Evolutionary conservation across 2,888 invertebrate genomes (phyloP).

Genomic region (Tetanocera ferruginea): DNA sequence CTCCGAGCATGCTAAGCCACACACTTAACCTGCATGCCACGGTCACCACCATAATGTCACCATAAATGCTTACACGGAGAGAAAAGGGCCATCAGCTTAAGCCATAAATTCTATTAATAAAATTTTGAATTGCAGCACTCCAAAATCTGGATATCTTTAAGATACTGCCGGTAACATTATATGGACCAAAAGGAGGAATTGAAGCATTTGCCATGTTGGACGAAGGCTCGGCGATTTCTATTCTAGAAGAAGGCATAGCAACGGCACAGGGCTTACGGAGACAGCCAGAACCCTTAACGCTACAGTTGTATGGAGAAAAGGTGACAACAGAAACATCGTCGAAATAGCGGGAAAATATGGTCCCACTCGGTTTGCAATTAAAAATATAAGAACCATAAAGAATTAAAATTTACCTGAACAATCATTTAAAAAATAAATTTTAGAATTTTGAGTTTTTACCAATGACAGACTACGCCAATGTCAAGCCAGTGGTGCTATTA

Average conservation of each 20-base stretch:
- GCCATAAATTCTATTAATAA: background rate
- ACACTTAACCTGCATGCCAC: too few relatives aligned
- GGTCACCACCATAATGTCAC: constrained; percentile 23
- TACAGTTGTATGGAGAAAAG: constrained; percentile 13
- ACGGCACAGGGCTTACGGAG: background rate
- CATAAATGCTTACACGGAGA: background rate
- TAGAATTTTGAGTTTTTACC: background rate
- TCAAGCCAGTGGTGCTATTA: background rate
- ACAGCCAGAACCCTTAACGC: background rate
- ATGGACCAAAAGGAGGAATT: constrained; percentile 30
- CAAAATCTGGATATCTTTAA: constrained; percentile 28
- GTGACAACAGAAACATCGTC: background rate
- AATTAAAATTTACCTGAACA: background rate
- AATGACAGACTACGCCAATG: too few relatives aligned
- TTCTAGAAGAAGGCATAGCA: constrained; percentile 35
- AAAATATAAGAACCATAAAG: background rate
- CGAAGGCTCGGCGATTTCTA: constrained; percentile 20
- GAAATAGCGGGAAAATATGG: background rate
- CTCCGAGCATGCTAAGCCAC: too few relatives aligned
- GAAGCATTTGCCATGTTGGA: constrained; percentile 39
- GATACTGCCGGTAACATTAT: constrained; percentile 40
- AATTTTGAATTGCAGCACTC: background rate
- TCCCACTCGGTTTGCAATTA: background rate
- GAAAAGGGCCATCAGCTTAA: too few relatives aligned
- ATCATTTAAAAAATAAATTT: background rate